phyloP scores from a whole-genome alignment of 2,888 invertebrate genomes.

The Latrodectus hesperus region DNA sequence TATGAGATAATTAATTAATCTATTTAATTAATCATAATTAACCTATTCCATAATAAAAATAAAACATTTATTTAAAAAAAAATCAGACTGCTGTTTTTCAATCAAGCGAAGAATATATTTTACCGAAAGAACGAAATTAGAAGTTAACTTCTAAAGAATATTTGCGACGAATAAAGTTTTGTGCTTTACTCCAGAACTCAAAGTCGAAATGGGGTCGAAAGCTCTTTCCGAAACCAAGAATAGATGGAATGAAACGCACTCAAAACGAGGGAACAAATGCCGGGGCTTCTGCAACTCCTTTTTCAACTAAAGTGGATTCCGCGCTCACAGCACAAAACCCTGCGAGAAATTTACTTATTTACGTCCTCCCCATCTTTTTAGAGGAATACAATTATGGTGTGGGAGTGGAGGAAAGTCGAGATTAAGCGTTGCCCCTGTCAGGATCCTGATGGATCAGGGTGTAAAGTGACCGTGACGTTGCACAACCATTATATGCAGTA shows the following conservation, averaged over 20 bases:
- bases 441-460: conserved; percentile 53
- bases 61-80: too few species aligned
- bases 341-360: conserved; percentile 62
- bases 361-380: conserved; percentile 47
- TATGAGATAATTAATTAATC: too few species aligned
- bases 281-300: background rate
- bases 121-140: too few species aligned
- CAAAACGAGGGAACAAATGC: too few species aligned
- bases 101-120: too few species aligned
- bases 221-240: background rate
- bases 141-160: too few species aligned
- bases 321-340: conserved; percentile 16
- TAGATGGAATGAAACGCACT: background rate
- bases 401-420: conserved; percentile 23
- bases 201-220: too few species aligned
- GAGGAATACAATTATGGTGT: conserved; percentile 42
- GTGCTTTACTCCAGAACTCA: background rate
- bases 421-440: conserved; percentile 57
- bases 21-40: too few species aligned
- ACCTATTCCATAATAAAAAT: too few species aligned
- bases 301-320: conserved; percentile 51
- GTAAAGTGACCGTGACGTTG: conserved; percentile 43
- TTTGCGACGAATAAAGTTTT: background rate
- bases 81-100: too few species aligned
- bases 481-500: conserved; percentile 3